Conservation (phyloP, 1,140 invertebrate species). For the Neotoxoptera formosana region DNA sequence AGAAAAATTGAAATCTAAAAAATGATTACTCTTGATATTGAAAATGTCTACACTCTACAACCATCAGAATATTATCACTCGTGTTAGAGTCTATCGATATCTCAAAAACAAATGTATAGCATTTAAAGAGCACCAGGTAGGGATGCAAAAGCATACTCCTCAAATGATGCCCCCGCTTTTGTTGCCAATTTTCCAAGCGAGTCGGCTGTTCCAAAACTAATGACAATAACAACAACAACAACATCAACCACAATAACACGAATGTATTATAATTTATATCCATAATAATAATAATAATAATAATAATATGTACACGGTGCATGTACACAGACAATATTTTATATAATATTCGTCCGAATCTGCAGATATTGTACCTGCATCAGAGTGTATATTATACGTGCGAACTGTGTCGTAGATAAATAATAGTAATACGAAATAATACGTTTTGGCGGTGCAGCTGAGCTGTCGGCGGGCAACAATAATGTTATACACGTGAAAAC, state of each 20-base stretch:
- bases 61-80: background rate
- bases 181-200: background rate
- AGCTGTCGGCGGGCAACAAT: background rate
- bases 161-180: background rate
- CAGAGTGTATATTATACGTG: too few relatives aligned
- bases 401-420: background rate
- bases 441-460: background rate
- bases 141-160: background rate
- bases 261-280: background rate
- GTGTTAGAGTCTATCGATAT: too few relatives aligned
- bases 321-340: background rate
- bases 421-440: background rate
- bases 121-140: background rate
- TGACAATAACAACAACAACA: background rate
- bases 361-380: background rate
- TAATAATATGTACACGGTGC: background rate
- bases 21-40: too few relatives aligned
- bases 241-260: background rate
- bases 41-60: too few relatives aligned
- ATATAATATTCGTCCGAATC: background rate
- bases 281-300: too few relatives aligned
- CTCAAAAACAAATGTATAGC: too few relatives aligned
- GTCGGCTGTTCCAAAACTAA: background rate
- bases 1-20: too few relatives aligned
- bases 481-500: background rate